Percentiles rank a stretch among this genome's conserved stretches.
phyloP scores from a whole-genome alignment of 2,888 invertebrate species.

The Aricia artaxerxes region DNA sequence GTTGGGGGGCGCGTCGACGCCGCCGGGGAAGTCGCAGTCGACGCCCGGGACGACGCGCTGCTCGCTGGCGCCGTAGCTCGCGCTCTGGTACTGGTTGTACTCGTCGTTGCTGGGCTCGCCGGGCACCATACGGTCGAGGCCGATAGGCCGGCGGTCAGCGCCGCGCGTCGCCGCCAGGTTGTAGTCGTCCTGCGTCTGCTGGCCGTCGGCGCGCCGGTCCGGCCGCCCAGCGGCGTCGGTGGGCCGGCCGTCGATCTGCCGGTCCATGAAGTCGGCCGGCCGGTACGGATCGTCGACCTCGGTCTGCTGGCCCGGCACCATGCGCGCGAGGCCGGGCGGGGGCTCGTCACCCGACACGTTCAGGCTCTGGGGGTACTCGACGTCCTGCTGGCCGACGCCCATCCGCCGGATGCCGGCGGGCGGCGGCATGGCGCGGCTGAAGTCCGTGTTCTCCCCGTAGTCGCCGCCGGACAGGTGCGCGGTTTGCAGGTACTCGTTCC shows the following conservation, averaged over 20 bases:
- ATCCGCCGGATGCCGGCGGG: constrained; percentile 82
- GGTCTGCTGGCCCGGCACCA: constrained; percentile 77
- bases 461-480: constrained; percentile 84
- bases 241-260: constrained; percentile 69
- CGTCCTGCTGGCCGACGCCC: constrained; percentile 84
- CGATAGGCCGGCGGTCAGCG: constrained; percentile 72
- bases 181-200: constrained; percentile 62
- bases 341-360: constrained; percentile 71
- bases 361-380: constrained; percentile 65
- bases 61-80: constrained; percentile 67
- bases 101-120: constrained; percentile 80
- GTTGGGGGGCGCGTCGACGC: constrained; percentile 57
- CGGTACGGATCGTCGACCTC: constrained; percentile 63
- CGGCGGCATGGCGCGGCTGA: constrained; percentile 79
- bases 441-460: constrained; percentile 71
- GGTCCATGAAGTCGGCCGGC: constrained; percentile 66
- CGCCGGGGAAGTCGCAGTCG: constrained; percentile 65
- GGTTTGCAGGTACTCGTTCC: constrained; percentile 89
- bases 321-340: constrained; percentile 74
- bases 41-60: constrained; percentile 80
- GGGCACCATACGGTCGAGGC: constrained; percentile 82
- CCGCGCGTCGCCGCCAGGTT: constrained; percentile 51
- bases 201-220: constrained; percentile 71
- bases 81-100: constrained; percentile 60
- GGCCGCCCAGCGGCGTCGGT: constrained; percentile 60